phyloP scores from a whole-genome alignment of 2,113 vertebrate genomes.

The Etheostoma spectabile region DNA sequence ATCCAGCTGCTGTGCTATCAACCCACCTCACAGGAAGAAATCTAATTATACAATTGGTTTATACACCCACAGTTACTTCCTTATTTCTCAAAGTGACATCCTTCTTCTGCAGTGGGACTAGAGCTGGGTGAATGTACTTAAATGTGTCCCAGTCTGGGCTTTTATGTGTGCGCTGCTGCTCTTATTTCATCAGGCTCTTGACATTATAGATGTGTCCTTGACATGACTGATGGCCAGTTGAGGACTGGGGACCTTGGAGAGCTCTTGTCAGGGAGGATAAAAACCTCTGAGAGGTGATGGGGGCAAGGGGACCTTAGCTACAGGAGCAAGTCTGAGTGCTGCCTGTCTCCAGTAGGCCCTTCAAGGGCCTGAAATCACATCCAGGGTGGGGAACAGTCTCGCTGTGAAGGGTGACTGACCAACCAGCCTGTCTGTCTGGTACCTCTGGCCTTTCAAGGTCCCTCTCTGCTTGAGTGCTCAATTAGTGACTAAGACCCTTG shows the following conservation, averaged over 20 bases:
- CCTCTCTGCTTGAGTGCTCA: constrained; percentile 62
- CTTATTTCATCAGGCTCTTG: constrained; percentile 47
- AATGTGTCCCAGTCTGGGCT: constrained; percentile 34
- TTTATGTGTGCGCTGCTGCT: constrained; percentile 25
- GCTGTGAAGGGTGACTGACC: constrained; percentile 31
- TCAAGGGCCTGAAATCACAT: constrained; percentile 31
- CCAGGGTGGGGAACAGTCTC: constrained; percentile 26
- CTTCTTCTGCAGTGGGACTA: constrained; percentile 35
- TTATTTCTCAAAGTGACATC: constrained; percentile 43
- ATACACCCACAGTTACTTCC: constrained; percentile 30
- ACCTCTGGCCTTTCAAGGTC: constrained; percentile 46
- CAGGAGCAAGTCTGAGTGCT: constrained; percentile 55
- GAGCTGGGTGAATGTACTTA: constrained; percentile 48
- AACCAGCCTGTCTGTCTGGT: constrained; percentile 27
- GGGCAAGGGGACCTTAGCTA: constrained; percentile 31
- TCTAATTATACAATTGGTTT: constrained; percentile 43
- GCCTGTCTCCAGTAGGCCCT: constrained; percentile 50
- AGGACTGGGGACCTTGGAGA: constrained; percentile 35
- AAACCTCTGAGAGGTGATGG: constrained; percentile 46
- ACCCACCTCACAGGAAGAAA: constrained; percentile 14
- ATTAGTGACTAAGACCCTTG: constrained; percentile 55
- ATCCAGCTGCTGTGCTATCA: constrained; percentile 18
- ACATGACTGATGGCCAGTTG: constrained; percentile 65
- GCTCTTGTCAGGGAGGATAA: constrained; percentile 67
- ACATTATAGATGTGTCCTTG: constrained; percentile 61